Percentiles rank a stretch among this genome's conserved stretches.
Conservation (phyloP, 2,888 invertebrate genomes). For the Lasioglossum zephyrum region DNA sequence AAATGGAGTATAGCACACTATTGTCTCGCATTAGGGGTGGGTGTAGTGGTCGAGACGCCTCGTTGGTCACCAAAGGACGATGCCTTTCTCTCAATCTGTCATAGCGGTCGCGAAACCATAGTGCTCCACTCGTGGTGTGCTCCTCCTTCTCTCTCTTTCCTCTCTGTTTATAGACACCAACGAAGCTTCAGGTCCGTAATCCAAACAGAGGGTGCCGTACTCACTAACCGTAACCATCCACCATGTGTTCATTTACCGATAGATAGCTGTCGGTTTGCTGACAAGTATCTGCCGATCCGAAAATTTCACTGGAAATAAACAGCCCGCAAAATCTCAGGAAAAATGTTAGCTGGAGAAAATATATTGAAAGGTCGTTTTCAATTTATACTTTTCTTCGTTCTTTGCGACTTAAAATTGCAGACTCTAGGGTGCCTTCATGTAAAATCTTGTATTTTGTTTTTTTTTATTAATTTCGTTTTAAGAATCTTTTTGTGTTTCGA, state of each 20-base stretch:
- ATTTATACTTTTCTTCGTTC: neutral
- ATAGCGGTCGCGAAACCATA: conserved; percentile 73
- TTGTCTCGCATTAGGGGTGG: conserved; percentile 62
- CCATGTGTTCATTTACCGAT: conserved; percentile 78
- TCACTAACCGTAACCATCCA: conserved; percentile 80
- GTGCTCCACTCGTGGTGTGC: conserved; percentile 46
- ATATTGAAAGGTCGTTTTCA: neutral
- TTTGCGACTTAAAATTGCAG: neutral
- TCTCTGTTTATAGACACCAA: conserved; percentile 79
- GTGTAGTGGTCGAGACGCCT: conserved; percentile 77
- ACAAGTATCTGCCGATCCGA: conserved; percentile 46
- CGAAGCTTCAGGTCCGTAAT: conserved; percentile 78
- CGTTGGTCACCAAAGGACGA: conserved; percentile 78
- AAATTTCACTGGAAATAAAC: conserved; percentile 33
- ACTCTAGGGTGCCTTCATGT: too few species aligned
- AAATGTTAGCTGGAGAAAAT: neutral
- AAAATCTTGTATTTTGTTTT: too few species aligned
- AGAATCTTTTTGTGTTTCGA: too few species aligned
- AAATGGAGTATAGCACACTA: conserved; percentile 68
- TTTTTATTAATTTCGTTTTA: neutral
- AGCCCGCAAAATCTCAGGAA: neutral
- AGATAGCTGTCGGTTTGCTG: conserved; percentile 52
- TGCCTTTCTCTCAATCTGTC: conserved; percentile 77
- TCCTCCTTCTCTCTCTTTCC: conserved; percentile 61
- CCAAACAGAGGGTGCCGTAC: conserved; percentile 81